Percentiles rank a stretch among this genome's conserved stretches.
Evolutionary conservation across 1,140 invertebrate species (phyloP).

Genomic region (Sycophaga agraensis): DNA sequence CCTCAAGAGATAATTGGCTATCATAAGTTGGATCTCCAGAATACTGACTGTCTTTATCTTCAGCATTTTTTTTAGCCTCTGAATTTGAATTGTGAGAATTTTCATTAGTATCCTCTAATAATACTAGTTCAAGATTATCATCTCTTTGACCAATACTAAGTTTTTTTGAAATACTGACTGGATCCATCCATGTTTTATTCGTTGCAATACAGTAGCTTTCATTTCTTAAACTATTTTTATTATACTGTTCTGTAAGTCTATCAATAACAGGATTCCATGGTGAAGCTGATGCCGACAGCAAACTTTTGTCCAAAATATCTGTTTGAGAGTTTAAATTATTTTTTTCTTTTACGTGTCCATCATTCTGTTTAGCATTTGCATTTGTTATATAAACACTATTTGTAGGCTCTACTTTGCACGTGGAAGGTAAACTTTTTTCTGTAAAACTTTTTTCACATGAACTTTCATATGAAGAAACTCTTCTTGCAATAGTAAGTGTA

Average conservation of each 20-base stretch:
- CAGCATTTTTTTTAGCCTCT: conserved; percentile 39
- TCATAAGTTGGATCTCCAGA: conserved; percentile 71
- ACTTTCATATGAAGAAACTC: conserved; percentile 58
- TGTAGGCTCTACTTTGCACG: conserved; percentile 56
- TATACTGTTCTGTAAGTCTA: conserved; percentile 72
- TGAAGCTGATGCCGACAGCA: conserved; percentile 40
- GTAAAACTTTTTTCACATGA: conserved; percentile 56
- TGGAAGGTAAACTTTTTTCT: conserved; percentile 49
- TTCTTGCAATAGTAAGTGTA: conserved; percentile 78
- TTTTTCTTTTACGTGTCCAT: conserved; percentile 44
- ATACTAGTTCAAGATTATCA: conserved; percentile 39
- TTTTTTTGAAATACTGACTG: conserved; percentile 41
- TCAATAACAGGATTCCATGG: conserved; percentile 80
- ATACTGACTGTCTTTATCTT: conserved; percentile 53
- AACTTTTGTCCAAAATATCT: conserved; percentile 41
- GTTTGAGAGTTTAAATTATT: conserved; percentile 46
- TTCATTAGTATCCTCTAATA: conserved; percentile 48
- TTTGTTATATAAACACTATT: conserved; percentile 48
- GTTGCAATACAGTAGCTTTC: conserved; percentile 85
- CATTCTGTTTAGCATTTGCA: conserved; percentile 35
- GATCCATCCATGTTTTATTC: conserved; percentile 54
- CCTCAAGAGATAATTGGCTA: conserved; percentile 76
- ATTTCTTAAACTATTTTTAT: conserved; percentile 65
- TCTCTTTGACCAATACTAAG: conserved; percentile 38
- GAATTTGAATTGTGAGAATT: conserved; percentile 33